Percentiles rank a stretch among this genome's conserved stretches.
phyloP scores from a whole-genome alignment of 2,888 invertebrate genomes.

The Ptychoptera albimana region DNA sequence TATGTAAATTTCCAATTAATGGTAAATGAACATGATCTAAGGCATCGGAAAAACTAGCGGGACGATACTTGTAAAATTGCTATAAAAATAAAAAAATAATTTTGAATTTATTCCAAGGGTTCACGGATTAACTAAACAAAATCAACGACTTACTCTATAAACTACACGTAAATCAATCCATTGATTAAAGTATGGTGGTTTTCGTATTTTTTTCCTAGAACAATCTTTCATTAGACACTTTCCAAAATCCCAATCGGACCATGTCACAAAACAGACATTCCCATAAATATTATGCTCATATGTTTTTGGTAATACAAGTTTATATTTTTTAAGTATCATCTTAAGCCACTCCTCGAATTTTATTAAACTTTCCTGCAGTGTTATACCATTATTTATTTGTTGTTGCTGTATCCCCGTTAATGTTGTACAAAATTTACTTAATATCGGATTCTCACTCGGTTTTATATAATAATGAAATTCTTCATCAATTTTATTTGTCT shows the following conservation, averaged over 20 bases:
- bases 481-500: constrained; percentile 34
- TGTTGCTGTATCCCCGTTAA: constrained; percentile 42
- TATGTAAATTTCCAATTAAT: constrained; percentile 43
- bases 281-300: constrained; percentile 31
- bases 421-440: constrained; percentile 40
- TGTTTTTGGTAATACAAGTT: constrained; percentile 26
- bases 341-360: constrained; percentile 40
- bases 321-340: constrained; percentile 23
- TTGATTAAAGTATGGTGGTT: constrained; percentile 34
- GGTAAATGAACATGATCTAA: constrained; percentile 36
- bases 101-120: too few relatives aligned
- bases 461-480: constrained; percentile 45
- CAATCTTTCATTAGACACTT: constrained; percentile 41
- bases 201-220: constrained; percentile 36
- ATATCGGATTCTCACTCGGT: constrained; percentile 38
- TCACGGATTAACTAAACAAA: neutral
- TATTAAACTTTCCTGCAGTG: constrained; percentile 32
- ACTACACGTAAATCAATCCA: constrained; percentile 43
- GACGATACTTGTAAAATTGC: constrained; percentile 37
- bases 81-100: constrained; percentile 15
- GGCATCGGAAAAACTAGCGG: constrained; percentile 34
- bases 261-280: constrained; percentile 37
- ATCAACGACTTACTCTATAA: constrained; percentile 24
- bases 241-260: constrained; percentile 48
- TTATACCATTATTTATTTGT: constrained; percentile 34